Percentiles rank a stretch among this genome's conserved stretches.
Conservation (phyloP, 2,797 vertebrate species). For the Champsocephalus gunnari region DNA sequence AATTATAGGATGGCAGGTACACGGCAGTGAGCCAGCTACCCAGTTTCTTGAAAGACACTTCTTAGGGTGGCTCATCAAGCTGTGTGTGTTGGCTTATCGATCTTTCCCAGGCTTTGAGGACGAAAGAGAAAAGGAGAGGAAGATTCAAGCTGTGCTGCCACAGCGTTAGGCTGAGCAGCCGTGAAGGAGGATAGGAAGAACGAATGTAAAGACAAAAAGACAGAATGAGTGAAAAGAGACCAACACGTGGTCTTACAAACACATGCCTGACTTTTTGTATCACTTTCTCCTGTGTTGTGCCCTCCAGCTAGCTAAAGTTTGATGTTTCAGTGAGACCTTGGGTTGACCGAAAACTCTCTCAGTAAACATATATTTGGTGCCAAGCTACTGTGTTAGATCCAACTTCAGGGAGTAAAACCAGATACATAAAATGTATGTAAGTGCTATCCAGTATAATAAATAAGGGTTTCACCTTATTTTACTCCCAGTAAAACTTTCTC, state of each 20-base stretch:
- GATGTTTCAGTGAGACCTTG: background rate
- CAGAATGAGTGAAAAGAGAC: conserved; percentile 21
- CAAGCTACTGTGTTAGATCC: background rate
- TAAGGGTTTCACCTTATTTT: background rate
- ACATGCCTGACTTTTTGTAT: background rate
- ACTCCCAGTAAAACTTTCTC: background rate
- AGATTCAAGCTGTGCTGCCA: conserved; percentile 66
- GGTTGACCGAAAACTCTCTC: background rate
- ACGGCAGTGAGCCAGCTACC: conserved; percentile 48
- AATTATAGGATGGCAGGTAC: conserved; percentile 65
- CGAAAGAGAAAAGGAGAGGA: conserved; percentile 46
- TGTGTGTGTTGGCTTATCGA: conserved; percentile 69
- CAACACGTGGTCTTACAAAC: conserved; percentile 4
- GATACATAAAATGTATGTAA: background rate
- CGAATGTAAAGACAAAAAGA: conserved; percentile 20
- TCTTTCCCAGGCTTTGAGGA: conserved; percentile 78
- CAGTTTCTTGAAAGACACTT: conserved; percentile 67
- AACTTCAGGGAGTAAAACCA: background rate
- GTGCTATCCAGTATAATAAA: background rate
- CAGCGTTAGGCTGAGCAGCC: conserved; percentile 46
- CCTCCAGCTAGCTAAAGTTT: background rate
- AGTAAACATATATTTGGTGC: conserved; percentile 6
- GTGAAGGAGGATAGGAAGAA: conserved; percentile 40
- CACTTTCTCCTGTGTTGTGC: background rate
- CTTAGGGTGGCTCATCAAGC: conserved; percentile 61